A percentile compares a stretch with the other conserved stretches of the same genome.
Evolutionary conservation across 2,888 invertebrate species (phyloP).

Genomic region (Pristionchus maxplancki): DNA sequence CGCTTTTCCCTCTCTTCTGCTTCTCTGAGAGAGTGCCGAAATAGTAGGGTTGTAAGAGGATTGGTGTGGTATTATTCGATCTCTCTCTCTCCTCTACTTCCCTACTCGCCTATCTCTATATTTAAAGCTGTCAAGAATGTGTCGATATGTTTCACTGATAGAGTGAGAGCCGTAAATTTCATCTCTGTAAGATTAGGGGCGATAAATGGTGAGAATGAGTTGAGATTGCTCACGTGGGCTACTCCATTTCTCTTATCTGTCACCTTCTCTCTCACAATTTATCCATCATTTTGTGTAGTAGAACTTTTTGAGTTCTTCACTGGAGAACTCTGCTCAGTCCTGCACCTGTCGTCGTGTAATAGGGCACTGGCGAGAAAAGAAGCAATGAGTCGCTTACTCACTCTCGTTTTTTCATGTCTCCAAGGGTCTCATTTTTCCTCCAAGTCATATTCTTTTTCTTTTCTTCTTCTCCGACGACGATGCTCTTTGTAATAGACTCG

Average conservation of each 20-base stretch:
- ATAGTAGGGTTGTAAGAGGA: slow-evolving; percentile 24
- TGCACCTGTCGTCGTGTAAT: slow-evolving; percentile 35
- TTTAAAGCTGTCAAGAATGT: slow-evolving; percentile 4
- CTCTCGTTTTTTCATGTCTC: slow-evolving; percentile 22
- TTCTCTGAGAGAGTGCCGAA: not conserved
- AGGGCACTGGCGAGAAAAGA: slow-evolving; percentile 25
- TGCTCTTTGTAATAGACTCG: slow-evolving; percentile 34
- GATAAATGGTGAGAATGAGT: not conserved
- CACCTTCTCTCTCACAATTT: not conserved
- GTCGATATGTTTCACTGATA: slow-evolving; percentile 16
- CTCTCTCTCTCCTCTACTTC: not conserved
- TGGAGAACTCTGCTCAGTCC: not conserved
- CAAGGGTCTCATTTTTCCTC: not conserved
- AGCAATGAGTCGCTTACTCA: not conserved
- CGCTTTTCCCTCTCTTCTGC: not conserved
- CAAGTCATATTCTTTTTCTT: not conserved
- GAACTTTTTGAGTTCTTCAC: not conserved
- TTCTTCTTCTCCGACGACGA: not conserved
- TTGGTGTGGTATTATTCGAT: slow-evolving; percentile 17
- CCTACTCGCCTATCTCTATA: not conserved
- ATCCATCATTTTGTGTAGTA: not conserved
- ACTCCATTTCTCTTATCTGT: slow-evolving; percentile 26
- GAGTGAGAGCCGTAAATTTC: slow-evolving; percentile 28
- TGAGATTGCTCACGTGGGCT: not conserved
- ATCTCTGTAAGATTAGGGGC: not conserved